A percentile compares a stretch with the other conserved stretches of the same genome.
These are phyloP conservation scores for Megalopta genalis DNA, from an alignment of 1,140 invertebrate genomes.

Conservation along the genomic window DNA sequence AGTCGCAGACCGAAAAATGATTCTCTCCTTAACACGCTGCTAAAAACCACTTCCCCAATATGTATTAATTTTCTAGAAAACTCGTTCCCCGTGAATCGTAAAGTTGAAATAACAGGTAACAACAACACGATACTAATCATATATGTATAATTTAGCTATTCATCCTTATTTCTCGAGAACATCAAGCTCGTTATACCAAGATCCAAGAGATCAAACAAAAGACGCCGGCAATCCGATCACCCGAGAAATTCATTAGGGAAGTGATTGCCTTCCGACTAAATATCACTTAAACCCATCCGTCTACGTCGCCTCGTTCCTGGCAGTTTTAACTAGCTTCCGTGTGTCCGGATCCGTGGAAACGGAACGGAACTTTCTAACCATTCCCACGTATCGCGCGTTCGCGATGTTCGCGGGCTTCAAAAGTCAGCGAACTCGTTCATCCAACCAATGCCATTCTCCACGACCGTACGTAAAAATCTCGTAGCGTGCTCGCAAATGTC, in stretches of 20 bases:
- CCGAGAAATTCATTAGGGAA: neutral
- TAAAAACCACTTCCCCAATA: conserved; percentile 19
- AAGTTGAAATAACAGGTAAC: neutral
- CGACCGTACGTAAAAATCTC: conserved; percentile 19
- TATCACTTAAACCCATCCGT: conserved; percentile 59
- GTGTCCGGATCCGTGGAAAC: conserved; percentile 66
- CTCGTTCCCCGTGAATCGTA: no score
- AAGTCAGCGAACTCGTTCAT: conserved; percentile 40
- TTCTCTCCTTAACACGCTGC: conserved; percentile 9
- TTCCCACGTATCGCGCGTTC: conserved; percentile 65
- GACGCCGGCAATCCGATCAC: neutral
- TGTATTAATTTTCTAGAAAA: neutral
- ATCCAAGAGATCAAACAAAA: neutral
- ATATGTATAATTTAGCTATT: neutral
- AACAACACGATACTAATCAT: neutral
- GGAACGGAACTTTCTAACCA: conserved; percentile 74
- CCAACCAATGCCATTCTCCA: neutral
- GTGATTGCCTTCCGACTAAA: conserved; percentile 37
- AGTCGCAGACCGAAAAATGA: neutral
- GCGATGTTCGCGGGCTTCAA: conserved; percentile 30
- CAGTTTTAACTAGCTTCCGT: conserved; percentile 78
- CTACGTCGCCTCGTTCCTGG: conserved; percentile 62
- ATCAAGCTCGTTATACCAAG: neutral
- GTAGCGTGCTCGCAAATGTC: neutral
- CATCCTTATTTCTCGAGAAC: neutral